Percentiles rank a stretch among this genome's conserved stretches.
These are phyloP conservation scores for Dendrolimus punctatus DNA, from an alignment of 1,140 invertebrate genomes.

Conservation along the genomic window DNA sequence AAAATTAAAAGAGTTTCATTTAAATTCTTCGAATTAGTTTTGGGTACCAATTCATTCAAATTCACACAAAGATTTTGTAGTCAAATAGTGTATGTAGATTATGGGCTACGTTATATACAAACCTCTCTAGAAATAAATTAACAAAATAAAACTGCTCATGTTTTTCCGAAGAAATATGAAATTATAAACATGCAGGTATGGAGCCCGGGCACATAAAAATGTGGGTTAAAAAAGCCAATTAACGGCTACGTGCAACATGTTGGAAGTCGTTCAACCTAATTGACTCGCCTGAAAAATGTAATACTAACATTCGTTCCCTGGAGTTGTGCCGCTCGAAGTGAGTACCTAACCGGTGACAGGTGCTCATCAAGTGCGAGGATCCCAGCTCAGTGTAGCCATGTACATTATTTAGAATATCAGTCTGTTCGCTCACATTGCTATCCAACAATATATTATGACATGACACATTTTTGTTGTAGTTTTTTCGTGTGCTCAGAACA, in stretches of 20 bases:
- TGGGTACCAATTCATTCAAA: too few species aligned
- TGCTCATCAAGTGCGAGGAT: not conserved
- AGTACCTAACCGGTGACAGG: not conserved
- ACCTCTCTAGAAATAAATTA: too few species aligned
- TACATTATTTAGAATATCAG: constrained; percentile 31
- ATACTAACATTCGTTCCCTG: not conserved
- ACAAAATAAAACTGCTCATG: not conserved
- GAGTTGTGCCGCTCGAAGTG: constrained; percentile 18
- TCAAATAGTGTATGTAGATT: too few species aligned
- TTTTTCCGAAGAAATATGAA: too few species aligned
- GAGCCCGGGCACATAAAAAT: constrained; percentile 2
- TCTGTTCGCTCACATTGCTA: constrained; percentile 14
- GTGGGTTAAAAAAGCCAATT: constrained; percentile 13
- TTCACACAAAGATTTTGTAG: too few species aligned
- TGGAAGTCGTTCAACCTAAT: constrained; percentile 24
- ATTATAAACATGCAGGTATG: too few species aligned
- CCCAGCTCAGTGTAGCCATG: constrained; percentile 20
- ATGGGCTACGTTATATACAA: too few species aligned
- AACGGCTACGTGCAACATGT: constrained; percentile 19
- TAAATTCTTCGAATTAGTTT: too few species aligned
- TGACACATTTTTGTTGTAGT: too few species aligned
- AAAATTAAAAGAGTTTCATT: too few species aligned
- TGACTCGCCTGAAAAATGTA: constrained; percentile 17
- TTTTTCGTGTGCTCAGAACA: too few species aligned
- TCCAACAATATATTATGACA: too few species aligned